Evolutionary conservation across 1,140 invertebrate genomes (phyloP).

Genomic region (Melipona quadrifasciata): DNA sequence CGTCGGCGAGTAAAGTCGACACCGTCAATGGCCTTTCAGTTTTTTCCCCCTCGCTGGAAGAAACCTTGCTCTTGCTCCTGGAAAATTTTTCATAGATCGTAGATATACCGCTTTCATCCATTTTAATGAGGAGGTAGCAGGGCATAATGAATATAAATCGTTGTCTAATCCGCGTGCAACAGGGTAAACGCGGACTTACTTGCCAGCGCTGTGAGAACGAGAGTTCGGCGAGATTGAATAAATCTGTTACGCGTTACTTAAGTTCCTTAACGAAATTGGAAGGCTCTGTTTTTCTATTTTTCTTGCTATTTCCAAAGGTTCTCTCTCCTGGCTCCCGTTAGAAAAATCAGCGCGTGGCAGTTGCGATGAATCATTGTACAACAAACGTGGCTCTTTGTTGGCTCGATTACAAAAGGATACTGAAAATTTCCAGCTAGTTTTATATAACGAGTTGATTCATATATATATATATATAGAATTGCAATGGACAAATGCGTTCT

Average conservation of each 20-base stretch:
- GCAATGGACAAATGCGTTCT: too few species aligned
- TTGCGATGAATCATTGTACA: background rate
- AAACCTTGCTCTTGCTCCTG: too few species aligned
- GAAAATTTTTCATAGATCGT: conserved; percentile 34
- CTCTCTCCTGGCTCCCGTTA: background rate
- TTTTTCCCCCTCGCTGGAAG: background rate
- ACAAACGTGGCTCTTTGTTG: background rate
- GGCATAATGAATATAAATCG: conserved; percentile 27
- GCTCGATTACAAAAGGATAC: background rate
- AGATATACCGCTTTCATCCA: conserved; percentile 34
- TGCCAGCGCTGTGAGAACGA: background rate
- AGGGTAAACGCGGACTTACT: conserved; percentile 3
- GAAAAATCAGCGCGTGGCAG: too few species aligned
- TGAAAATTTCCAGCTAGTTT: too few species aligned
- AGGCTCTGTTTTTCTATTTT: background rate
- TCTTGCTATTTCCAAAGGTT: too few species aligned
- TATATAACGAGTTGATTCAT: too few species aligned
- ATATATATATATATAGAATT: too few species aligned
- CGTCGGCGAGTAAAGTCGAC: conserved; percentile 8
- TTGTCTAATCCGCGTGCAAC: conserved; percentile 19
- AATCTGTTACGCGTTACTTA: background rate
- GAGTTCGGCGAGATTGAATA: background rate
- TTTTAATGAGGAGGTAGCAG: conserved; percentile 21
- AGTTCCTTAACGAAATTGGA: background rate
- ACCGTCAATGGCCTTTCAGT: conserved; percentile 20